These are phyloP conservation scores for Cyclophora punctaria DNA, from an alignment of 2,888 invertebrate genomes.

Conservation along the genomic window DNA sequence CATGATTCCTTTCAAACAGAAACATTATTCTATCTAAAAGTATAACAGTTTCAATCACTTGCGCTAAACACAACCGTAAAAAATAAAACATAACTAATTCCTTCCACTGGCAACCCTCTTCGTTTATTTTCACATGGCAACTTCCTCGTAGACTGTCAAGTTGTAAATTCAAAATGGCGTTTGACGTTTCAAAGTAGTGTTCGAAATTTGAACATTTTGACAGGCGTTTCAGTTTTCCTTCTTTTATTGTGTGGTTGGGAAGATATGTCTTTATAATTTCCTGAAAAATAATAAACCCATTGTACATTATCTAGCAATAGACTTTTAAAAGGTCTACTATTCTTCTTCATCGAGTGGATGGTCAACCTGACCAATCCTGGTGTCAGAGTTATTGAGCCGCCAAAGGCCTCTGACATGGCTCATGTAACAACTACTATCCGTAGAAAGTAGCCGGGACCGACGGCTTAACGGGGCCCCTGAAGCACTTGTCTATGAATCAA, in stretches of 20 bases:
- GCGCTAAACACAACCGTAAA: slow-evolving; percentile 83
- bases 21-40: slow-evolving; percentile 87
- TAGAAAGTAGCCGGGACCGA: too few species aligned
- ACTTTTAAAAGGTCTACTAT: too few species aligned
- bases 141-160: slow-evolving; percentile 48
- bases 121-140: slow-evolving; percentile 31
- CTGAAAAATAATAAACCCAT: slow-evolving; percentile 34
- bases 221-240: slow-evolving; percentile 77
- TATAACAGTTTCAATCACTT: slow-evolving; percentile 87
- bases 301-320: too few species aligned
- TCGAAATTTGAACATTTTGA: slow-evolving; percentile 78
- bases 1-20: slow-evolving; percentile 78
- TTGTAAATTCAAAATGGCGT: slow-evolving; percentile 75
- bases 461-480: too few species aligned
- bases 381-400: too few species aligned
- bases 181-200: slow-evolving; percentile 81
- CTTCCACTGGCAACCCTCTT: slow-evolving; percentile 53
- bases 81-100: slow-evolving; percentile 85
- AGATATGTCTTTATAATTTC: slow-evolving; percentile 46
- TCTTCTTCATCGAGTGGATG: too few species aligned
- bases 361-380: too few species aligned
- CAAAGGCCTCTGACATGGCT: too few species aligned
- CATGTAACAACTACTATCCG: too few species aligned
- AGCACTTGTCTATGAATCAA: too few species aligned
- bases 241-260: slow-evolving; percentile 35